Evolutionary conservation across 2,888 invertebrate genomes (phyloP), one percentile per base, ranked within the genome.

Genomic region (Cerastoderma edule): DNA sequence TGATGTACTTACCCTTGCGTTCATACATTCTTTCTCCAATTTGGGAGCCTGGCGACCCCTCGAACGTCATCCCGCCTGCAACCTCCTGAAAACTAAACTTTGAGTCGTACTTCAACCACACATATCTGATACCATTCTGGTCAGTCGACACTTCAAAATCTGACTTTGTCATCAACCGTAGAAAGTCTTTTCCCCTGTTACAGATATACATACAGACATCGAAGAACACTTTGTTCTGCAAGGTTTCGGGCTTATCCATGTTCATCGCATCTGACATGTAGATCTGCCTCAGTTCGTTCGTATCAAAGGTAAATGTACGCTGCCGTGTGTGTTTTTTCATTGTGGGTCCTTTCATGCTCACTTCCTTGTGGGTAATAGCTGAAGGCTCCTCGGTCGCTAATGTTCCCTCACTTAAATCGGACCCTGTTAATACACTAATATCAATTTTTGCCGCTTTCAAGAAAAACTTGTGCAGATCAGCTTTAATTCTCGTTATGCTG

Each of bases 191-290:
- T 8, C 89, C 88, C n/a, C 89, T 82, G 75, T 88, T 89, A 75
- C 88, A 88, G 60, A 89, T 88, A 71, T 88, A 89, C 66, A 90
- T 76, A 67, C 87, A 89, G 6, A 90, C 83, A 75, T 90, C 90
- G 69, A 90, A 89, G 76, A 89, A 90, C 2, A 89, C 88, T 70
- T 90, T 90, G 68, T 90, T 90, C 72, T 90, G 90, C 22, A 90
- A 68, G 13, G 86, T 84, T 65, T 89, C 89, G 2, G 90, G 90
- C 44, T 85, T 86, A 60, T 86, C 85, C 10, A 84, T 66, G 66
- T 87, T 85, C 86, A 90, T 85, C 5, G 88, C 88, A 48, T 87
- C 86, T 46, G 88, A 84, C 56, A 89, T 74, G 71, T 89, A 89
- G 27, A 90, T 87, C 60, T 87, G 88, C 53, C 86, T 84, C 73